Evolutionary conservation across 2,797 vertebrate species (phyloP).

Genomic region (Toxotes lorentzi): DNA sequence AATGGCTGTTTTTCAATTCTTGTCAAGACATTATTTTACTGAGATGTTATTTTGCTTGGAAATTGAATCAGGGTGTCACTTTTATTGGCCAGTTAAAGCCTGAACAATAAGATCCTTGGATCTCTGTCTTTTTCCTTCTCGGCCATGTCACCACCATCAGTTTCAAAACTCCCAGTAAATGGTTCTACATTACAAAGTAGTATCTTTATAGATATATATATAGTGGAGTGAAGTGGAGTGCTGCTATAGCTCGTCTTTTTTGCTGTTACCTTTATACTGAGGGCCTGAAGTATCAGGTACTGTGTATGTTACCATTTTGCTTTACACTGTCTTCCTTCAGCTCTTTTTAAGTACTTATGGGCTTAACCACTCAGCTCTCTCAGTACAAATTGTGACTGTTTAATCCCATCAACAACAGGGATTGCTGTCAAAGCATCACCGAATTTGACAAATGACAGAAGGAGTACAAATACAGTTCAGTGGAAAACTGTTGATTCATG

Average conservation of each 20-base stretch:
- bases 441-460: slow-evolving; percentile 65
- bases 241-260: neutral
- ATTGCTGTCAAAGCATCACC: slow-evolving; percentile 69
- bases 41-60: neutral
- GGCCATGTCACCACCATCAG: neutral
- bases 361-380: slow-evolving; percentile 70
- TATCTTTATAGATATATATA: neutral
- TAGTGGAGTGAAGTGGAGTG: neutral
- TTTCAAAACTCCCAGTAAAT: neutral
- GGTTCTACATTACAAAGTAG: neutral
- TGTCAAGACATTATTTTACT: slow-evolving; percentile 1
- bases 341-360: slow-evolving; percentile 60
- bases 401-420: slow-evolving; percentile 76
- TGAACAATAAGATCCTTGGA: neutral
- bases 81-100: slow-evolving; percentile 1
- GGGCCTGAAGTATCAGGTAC: slow-evolving; percentile 19
- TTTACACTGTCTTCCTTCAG: slow-evolving; percentile 54
- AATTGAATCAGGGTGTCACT: neutral
- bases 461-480: slow-evolving; percentile 46
- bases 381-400: slow-evolving; percentile 61
- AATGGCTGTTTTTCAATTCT: slow-evolving; percentile 9
- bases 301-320: slow-evolving; percentile 41
- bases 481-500: slow-evolving; percentile 71
- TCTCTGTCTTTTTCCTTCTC: neutral
- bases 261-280: neutral